phyloP scores from a whole-genome alignment of 2,888 invertebrate genomes.

The Panopea generosa region DNA sequence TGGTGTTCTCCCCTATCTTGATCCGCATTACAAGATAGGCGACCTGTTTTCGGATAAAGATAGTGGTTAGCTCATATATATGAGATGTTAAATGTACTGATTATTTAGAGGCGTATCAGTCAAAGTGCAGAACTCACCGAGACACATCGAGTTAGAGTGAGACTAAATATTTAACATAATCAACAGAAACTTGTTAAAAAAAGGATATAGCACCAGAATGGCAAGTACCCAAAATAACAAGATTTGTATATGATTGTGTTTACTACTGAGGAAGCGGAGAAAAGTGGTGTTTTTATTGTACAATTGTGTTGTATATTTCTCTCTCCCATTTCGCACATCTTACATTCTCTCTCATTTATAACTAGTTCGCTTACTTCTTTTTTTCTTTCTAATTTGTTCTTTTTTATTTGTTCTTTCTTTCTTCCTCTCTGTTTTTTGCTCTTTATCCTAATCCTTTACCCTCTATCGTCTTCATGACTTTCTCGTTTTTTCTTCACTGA shows the following conservation, averaged over 20 bases:
- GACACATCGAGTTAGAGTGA: background rate
- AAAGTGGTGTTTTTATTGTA: too few species aligned
- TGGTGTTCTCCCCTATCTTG: background rate
- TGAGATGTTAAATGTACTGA: too few species aligned
- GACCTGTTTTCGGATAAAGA: too few species aligned
- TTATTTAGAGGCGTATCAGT: too few species aligned
- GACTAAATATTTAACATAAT: background rate
- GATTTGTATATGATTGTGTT: slow-evolving; percentile 73
- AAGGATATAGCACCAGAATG: background rate
- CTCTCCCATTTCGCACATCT: too few species aligned
- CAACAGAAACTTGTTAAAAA: background rate
- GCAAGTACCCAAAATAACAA: too few species aligned
- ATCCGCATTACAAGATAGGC: background rate
- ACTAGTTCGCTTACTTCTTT: background rate
- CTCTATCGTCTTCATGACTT: too few species aligned
- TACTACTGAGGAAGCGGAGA: slow-evolving; percentile 91
- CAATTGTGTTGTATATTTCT: too few species aligned
- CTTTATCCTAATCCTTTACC: background rate
- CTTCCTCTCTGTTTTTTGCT: background rate
- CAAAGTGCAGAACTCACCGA: background rate
- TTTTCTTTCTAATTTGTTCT: background rate
- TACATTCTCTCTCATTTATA: too few species aligned
- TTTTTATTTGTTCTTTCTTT: background rate
- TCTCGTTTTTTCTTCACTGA: too few species aligned
- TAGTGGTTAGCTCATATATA: too few species aligned